phyloP scores from a whole-genome alignment of 2,797 vertebrate genomes.

The Diceros bicornis region DNA sequence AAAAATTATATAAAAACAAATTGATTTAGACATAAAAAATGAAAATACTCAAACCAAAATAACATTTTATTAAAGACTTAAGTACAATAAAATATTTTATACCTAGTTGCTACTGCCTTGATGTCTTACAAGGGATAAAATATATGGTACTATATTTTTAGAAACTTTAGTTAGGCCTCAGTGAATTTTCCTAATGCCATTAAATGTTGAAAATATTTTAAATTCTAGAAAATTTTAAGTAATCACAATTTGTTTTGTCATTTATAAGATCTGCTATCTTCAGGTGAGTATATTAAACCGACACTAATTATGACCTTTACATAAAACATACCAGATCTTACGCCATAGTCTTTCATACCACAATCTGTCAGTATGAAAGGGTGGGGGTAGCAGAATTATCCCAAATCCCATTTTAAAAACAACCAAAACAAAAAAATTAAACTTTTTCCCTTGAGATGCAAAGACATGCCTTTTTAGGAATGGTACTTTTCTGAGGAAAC shows the following conservation, averaged over 20 bases:
- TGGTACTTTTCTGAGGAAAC: background rate
- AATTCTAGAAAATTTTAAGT: background rate
- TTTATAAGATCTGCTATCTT: background rate
- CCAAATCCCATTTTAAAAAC: background rate
- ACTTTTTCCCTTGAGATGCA: background rate
- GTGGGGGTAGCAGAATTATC: background rate
- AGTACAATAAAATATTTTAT: background rate
- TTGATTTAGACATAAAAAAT: background rate
- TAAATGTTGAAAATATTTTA: background rate
- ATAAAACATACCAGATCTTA: background rate
- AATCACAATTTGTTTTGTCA: background rate
- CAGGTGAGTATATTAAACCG: background rate
- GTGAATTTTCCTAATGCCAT: background rate
- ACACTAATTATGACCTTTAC: background rate
- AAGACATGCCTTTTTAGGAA: background rate
- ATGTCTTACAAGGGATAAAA: background rate
- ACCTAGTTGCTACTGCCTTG: background rate
- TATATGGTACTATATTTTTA: background rate
- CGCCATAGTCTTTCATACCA: background rate
- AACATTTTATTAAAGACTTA: constrained; percentile 30
- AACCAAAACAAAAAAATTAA: background rate
- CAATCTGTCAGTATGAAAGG: background rate
- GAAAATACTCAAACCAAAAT: background rate
- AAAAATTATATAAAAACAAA: background rate
- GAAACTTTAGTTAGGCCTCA: background rate